Conservation (phyloP, 2,888 invertebrate genomes). For the Trisateles emortualis region DNA sequence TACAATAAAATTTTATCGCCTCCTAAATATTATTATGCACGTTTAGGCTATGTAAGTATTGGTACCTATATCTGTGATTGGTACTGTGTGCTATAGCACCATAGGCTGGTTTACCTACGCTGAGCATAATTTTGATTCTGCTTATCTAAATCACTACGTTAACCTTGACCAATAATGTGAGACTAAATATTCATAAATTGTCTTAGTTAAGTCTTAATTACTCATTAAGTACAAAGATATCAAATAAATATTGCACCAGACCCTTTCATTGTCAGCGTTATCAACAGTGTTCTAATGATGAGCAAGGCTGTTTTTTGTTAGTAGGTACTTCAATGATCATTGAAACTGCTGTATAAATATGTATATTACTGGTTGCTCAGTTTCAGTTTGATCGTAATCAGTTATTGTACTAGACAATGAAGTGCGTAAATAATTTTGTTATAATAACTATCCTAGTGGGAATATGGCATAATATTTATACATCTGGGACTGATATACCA, state of each 20-base stretch:
- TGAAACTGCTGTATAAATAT: conserved; percentile 30
- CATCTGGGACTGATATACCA: conserved; percentile 27
- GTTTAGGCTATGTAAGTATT: too few species aligned
- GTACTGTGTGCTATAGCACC: too few species aligned
- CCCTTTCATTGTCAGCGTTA: conserved; percentile 31
- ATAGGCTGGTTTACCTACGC: too few species aligned
- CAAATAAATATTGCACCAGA: background rate
- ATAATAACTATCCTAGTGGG: conserved; percentile 19
- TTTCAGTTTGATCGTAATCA: conserved; percentile 17
- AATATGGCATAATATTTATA: background rate
- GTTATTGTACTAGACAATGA: conserved; percentile 20
- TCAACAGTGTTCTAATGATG: conserved; percentile 22
- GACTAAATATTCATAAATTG: background rate
- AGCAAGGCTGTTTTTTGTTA: conserved; percentile 21
- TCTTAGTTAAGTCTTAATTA: background rate
- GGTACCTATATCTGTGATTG: too few species aligned
- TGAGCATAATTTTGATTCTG: background rate
- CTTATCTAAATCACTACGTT: background rate
- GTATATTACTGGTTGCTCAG: conserved; percentile 9
- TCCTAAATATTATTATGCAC: too few species aligned
- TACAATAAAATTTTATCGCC: too few species aligned
- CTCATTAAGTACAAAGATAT: background rate
- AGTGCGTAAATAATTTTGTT: conserved; percentile 16
- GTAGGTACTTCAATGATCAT: conserved; percentile 24
- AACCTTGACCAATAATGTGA: background rate